phyloP scores from a whole-genome alignment of 1,140 invertebrate genomes.

The Papilio dardanus region DNA sequence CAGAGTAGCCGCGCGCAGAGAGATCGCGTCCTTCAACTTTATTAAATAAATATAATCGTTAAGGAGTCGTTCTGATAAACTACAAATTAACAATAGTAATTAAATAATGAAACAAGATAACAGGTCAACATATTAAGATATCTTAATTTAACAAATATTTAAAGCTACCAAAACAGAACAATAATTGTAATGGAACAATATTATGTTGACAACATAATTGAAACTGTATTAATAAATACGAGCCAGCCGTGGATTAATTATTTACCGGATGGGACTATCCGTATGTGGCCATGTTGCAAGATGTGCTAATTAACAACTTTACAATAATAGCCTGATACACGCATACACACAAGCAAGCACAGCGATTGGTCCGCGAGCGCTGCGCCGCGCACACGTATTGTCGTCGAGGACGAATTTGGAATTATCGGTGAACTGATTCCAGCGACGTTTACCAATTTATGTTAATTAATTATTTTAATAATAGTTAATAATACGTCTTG shows the following conservation, averaged over 20 bases:
- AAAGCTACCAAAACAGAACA: neutral
- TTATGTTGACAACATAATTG: neutral
- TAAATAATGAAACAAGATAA: too few relatives aligned
- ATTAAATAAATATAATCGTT: neutral
- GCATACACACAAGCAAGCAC: neutral
- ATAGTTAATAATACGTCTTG: too few relatives aligned
- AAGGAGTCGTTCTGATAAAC: neutral
- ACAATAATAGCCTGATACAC: neutral
- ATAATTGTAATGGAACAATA: neutral
- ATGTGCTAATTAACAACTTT: conserved; percentile 25
- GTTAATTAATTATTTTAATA: neutral
- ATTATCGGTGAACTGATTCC: neutral
- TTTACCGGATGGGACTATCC: conserved; percentile 31
- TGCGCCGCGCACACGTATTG: neutral
- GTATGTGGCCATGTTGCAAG: neutral
- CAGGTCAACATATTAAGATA: neutral
- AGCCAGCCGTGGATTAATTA: conserved; percentile 9
- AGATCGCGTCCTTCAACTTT: conserved; percentile 38
- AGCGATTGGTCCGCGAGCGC: conserved; percentile 6
- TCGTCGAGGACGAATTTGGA: neutral
- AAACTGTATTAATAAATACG: neutral
- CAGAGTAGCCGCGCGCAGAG: conserved; percentile 49
- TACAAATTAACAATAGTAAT: neutral
- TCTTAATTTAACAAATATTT: neutral
- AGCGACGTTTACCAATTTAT: neutral